phyloP scores from a whole-genome alignment of 2,113 vertebrate species.

The Astur gentilis region DNA sequence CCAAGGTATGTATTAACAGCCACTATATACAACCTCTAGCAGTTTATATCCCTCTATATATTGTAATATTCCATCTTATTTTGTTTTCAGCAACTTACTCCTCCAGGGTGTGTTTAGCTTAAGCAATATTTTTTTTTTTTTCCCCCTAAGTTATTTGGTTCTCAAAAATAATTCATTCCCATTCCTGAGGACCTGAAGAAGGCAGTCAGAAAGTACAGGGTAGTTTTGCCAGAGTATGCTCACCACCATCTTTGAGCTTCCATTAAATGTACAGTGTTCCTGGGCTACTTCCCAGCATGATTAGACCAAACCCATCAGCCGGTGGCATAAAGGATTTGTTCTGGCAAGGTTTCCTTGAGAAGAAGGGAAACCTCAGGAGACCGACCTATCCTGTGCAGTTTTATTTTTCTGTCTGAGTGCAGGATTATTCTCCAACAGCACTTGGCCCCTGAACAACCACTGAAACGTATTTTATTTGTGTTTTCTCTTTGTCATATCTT shows the following conservation, averaged over 20 bases:
- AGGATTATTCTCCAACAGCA: not conserved
- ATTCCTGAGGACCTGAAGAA: not conserved
- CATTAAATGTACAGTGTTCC: not conserved
- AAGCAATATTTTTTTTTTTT: not conserved
- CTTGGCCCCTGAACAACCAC: not conserved
- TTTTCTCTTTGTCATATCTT: not conserved
- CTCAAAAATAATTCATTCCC: not conserved
- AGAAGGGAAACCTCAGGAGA: not conserved
- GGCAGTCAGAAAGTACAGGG: not conserved
- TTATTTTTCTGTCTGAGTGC: not conserved
- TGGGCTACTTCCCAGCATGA: not conserved
- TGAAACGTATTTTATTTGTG: not conserved
- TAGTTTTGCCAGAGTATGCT: not conserved
- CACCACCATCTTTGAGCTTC: not conserved
- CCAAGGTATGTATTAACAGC: not conserved
- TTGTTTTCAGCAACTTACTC: not conserved
- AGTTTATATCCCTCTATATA: not conserved
- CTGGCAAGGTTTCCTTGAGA: slow-evolving; percentile 14
- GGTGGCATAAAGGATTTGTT: not conserved
- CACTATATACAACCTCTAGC: not conserved
- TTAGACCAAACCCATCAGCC: not conserved
- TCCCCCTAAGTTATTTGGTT: not conserved
- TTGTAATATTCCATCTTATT: not conserved
- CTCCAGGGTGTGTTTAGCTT: not conserved
- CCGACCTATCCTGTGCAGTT: not conserved